These are phyloP conservation scores for Luperina nickerlii DNA, from an alignment of 2,888 invertebrate genomes.

Conservation along the genomic window DNA sequence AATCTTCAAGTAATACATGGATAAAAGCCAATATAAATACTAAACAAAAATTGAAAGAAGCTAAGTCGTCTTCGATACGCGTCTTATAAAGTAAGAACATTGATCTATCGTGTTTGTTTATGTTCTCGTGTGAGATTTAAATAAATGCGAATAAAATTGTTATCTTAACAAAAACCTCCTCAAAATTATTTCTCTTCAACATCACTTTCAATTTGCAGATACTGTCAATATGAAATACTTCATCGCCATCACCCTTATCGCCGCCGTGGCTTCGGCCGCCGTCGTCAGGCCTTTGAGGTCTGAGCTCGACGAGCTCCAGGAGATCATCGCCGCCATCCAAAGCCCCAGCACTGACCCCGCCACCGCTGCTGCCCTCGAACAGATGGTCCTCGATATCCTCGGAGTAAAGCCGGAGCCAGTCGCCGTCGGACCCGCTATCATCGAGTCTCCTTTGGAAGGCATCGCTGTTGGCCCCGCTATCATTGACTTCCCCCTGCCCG, in stretches of 20 bases:
- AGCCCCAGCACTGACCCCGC: constrained; percentile 60
- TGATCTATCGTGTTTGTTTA: not conserved
- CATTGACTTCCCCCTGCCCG: constrained; percentile 64
- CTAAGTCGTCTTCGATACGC: constrained; percentile 58
- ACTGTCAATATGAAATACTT: constrained; percentile 80
- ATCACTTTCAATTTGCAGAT: constrained; percentile 58
- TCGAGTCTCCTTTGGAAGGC: constrained; percentile 42
- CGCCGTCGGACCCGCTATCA: constrained; percentile 63
- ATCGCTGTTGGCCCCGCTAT: constrained; percentile 61
- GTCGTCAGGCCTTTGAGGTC: constrained; percentile 62
- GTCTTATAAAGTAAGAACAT: constrained; percentile 47
- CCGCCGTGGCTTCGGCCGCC: constrained; percentile 77
- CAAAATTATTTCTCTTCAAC: not conserved
- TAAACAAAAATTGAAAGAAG: not conserved
- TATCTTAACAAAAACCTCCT: not conserved
- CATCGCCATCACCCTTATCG: constrained; percentile 78
- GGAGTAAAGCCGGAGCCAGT: constrained; percentile 50
- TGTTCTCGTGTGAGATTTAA: not conserved
- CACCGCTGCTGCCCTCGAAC: constrained; percentile 72
- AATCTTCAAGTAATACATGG: constrained; percentile 21
- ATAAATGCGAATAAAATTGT: not conserved
- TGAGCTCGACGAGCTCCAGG: constrained; percentile 69
- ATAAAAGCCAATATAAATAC: constrained; percentile 41
- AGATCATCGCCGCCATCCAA: constrained; percentile 78
- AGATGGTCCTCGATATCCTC: constrained; percentile 53